phyloP scores from a whole-genome alignment of 2,113 vertebrate species.

The Callorhinus ursinus region DNA sequence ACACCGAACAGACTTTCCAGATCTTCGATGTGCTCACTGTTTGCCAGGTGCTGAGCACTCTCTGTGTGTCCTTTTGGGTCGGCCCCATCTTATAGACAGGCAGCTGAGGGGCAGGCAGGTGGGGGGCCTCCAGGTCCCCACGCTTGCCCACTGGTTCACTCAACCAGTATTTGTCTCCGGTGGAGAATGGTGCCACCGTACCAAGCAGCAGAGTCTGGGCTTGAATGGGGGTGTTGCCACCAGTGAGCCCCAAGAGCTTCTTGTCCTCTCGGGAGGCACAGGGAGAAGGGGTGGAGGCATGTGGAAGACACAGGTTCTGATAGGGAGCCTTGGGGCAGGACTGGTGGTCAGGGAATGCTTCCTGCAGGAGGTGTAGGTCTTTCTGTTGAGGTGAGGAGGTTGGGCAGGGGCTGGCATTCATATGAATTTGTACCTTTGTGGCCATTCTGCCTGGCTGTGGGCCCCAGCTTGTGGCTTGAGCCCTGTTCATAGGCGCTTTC shows the following conservation, averaged over 20 bases:
- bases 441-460: neutral
- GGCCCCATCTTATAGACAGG: neutral
- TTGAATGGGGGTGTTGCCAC: neutral
- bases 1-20: neutral
- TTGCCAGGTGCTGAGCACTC: neutral
- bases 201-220: neutral
- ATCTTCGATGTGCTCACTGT: rapidly evolving
- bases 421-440: neutral
- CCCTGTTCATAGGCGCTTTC: too few species aligned
- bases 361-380: neutral
- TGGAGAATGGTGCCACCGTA: neutral
- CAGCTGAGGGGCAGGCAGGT: neutral
- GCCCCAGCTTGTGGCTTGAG: neutral
- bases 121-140: neutral
- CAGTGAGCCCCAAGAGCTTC: neutral
- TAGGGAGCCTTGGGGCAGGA: neutral
- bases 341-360: neutral
- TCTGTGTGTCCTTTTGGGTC: neutral
- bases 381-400: neutral
- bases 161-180: neutral
- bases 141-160: neutral
- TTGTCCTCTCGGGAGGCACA: neutral
- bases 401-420: neutral
- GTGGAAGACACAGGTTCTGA: neutral
- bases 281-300: neutral